A percentile compares a stretch with the other conserved stretches of the same genome.
Conservation (phyloP, 2,113 vertebrate genomes). For the Regulus satrapa region DNA sequence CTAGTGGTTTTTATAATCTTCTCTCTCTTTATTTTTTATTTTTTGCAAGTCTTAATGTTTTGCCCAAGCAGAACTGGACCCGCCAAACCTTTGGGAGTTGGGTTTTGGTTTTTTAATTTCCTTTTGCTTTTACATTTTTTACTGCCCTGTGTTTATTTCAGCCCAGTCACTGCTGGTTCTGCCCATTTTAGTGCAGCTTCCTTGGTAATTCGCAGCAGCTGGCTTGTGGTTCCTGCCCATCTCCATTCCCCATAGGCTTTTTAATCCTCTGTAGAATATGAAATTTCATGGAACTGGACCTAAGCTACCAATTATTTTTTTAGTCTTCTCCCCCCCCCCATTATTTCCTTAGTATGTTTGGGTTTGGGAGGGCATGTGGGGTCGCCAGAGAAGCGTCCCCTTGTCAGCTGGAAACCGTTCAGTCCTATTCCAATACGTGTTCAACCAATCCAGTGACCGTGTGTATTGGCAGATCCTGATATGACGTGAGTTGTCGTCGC, state of each 20-base stretch:
- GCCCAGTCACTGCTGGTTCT: constrained; percentile 61
- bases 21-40: constrained; percentile 70
- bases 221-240: constrained; percentile 56
- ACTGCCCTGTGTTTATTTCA: constrained; percentile 55
- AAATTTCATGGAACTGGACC: constrained; percentile 64
- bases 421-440: constrained; percentile 46
- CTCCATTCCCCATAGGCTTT: constrained; percentile 53
- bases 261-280: constrained; percentile 60
- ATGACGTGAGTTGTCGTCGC: constrained; percentile 46
- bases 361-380: constrained; percentile 40
- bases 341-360: constrained; percentile 45
- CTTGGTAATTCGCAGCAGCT: constrained; percentile 64
- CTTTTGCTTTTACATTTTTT: constrained; percentile 66
- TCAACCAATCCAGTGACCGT: constrained; percentile 64
- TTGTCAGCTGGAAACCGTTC: constrained; percentile 40
- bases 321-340: constrained; percentile 41
- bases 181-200: constrained; percentile 70
- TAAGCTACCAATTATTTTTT: constrained; percentile 63
- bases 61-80: constrained; percentile 68
- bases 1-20: constrained; percentile 70
- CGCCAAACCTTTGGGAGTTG: constrained; percentile 55
- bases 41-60: constrained; percentile 71
- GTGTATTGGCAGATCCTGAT: constrained; percentile 59
- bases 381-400: background rate
- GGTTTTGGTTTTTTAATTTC: constrained; percentile 23